Evolutionary conservation across 2,797 vertebrate species (phyloP).

Genomic region (Crocidura indochinensis): DNA sequence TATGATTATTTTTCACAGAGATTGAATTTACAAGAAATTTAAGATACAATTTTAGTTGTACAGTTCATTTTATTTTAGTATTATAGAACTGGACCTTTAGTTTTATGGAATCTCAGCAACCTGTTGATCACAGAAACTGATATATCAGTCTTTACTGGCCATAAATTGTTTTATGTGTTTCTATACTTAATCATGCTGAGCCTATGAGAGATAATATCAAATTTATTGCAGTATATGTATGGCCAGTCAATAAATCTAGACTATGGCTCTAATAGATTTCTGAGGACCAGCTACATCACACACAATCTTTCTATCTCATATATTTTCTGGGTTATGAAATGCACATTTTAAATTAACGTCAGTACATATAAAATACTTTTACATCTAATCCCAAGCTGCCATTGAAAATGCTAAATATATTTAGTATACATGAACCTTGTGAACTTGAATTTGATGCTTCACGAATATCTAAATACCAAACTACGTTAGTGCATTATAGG

Average conservation of each 20-base stretch:
- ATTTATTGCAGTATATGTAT: neutral
- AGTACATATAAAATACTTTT: neutral
- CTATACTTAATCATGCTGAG: neutral
- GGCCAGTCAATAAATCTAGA: constrained; percentile 44
- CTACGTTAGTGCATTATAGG: neutral
- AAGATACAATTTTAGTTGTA: neutral
- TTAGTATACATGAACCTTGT: neutral
- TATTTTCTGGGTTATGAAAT: neutral
- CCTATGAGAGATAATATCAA: neutral
- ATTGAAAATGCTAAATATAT: neutral
- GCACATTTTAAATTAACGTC: neutral
- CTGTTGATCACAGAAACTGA: neutral
- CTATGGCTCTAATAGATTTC: neutral
- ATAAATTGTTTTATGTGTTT: constrained; percentile 16
- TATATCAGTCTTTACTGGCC: neutral
- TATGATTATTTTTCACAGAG: neutral
- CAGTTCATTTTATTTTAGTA: neutral
- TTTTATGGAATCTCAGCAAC: too few species aligned
- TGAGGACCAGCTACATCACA: neutral
- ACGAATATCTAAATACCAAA: constrained; percentile 28
- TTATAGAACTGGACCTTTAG: too few species aligned
- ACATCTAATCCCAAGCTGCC: neutral
- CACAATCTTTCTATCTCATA: neutral
- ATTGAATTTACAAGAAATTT: neutral
- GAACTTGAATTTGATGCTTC: neutral